These are phyloP conservation scores for Embidobia sp. DNA, from an alignment of 2,888 invertebrate species.

Conservation along the genomic window DNA sequence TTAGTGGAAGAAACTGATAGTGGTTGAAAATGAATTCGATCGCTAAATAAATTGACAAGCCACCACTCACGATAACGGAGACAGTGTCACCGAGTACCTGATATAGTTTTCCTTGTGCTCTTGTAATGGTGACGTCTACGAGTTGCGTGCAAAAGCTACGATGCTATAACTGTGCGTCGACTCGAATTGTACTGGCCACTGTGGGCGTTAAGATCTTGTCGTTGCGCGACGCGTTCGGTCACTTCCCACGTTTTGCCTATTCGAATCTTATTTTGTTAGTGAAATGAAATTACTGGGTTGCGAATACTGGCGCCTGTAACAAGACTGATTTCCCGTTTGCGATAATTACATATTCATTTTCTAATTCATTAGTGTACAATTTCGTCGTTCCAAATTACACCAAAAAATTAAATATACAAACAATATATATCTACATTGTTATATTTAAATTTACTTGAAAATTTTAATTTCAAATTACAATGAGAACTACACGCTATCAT, in stretches of 20 bases:
- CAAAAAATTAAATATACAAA: too few species aligned
- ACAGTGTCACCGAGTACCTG: conserved; percentile 22
- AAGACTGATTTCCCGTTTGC: background rate
- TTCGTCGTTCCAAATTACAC: too few species aligned
- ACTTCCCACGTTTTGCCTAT: conserved; percentile 54
- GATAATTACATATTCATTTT: background rate
- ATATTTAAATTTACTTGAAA: too few species aligned
- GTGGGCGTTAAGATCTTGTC: conserved; percentile 53
- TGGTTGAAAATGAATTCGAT: conserved; percentile 14
- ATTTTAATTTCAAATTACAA: too few species aligned
- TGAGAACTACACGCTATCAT: too few species aligned
- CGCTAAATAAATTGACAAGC: background rate
- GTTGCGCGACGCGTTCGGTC: conserved; percentile 39
- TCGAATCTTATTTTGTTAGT: conserved; percentile 24
- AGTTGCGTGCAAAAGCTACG: conserved; percentile 39
- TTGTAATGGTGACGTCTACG: conserved; percentile 45
- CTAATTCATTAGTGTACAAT: too few species aligned
- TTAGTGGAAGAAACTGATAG: too few species aligned
- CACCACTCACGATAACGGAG: conserved; percentile 14
- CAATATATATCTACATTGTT: too few species aligned
- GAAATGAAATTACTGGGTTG: conserved; percentile 33
- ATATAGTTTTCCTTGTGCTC: conserved; percentile 39
- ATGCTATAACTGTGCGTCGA: conserved; percentile 31
- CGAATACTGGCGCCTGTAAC: conserved; percentile 45
- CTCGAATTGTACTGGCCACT: conserved; percentile 28